A percentile compares a stretch with the other conserved stretches of the same genome.
Evolutionary conservation across 2,797 vertebrate species (phyloP).

Genomic region (Sciaenops ocellatus): DNA sequence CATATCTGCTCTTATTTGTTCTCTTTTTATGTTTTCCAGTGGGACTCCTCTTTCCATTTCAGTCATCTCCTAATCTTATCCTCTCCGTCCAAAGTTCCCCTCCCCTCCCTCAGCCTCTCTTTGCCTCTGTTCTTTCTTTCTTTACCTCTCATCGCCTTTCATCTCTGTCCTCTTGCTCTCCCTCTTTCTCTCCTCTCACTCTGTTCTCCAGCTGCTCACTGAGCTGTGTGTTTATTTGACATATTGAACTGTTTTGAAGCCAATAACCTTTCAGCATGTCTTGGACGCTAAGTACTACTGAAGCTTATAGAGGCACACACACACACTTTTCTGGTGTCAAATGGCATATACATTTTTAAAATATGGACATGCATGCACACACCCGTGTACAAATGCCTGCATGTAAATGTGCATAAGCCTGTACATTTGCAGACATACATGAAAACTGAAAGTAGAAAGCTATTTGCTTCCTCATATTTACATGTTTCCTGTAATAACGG

Average conservation of each 20-base stretch:
- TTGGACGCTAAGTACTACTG: conserved; percentile 52
- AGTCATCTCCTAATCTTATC: background rate
- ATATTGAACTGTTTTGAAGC: conserved; percentile 77
- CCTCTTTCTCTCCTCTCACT: conserved; percentile 26
- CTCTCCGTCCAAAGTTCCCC: background rate
- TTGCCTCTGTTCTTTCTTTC: conserved; percentile 27
- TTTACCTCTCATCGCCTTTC: conserved; percentile 33
- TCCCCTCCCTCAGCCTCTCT: background rate
- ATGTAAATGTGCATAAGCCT: background rate
- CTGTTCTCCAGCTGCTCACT: conserved; percentile 68
- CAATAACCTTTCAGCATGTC: conserved; percentile 72
- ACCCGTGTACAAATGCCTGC: background rate
- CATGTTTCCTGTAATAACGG: too few relatives aligned
- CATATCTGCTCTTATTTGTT: background rate
- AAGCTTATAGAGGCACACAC: conserved; percentile 38
- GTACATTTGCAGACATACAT: background rate
- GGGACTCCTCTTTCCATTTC: background rate
- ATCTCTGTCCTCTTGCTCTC: conserved; percentile 40
- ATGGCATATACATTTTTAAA: conserved; percentile 13
- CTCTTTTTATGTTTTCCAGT: background rate
- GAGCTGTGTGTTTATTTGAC: conserved; percentile 78
- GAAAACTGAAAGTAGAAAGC: background rate
- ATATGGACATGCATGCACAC: conserved; percentile 25
- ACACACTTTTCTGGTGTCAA: conserved; percentile 18
- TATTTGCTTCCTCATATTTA: too few relatives aligned